Evolutionary conservation across 1,140 invertebrate species (phyloP).

Genomic region (Elymnias hypermnestra): DNA sequence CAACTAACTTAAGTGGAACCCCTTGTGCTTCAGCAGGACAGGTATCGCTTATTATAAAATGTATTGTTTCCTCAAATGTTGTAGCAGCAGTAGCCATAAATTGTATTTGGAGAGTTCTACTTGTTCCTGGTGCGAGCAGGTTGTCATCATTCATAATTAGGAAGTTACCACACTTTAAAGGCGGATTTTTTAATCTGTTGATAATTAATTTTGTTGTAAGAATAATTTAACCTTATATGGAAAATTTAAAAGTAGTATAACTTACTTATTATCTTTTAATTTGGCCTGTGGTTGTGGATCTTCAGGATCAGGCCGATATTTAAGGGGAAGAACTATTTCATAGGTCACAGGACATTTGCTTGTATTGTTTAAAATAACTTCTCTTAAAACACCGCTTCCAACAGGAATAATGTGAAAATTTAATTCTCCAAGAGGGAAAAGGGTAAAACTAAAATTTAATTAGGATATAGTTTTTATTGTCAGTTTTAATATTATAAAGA

Average conservation of each 20-base stretch:
- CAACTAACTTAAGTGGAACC: slow-evolving; percentile 59
- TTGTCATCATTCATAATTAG: slow-evolving; percentile 60
- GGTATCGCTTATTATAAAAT: slow-evolving; percentile 66
- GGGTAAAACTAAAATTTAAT: slow-evolving; percentile 48
- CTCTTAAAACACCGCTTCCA: slow-evolving; percentile 48
- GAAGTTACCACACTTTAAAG: slow-evolving; percentile 64
- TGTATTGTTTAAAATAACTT: slow-evolving; percentile 64
- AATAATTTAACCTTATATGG: no score
- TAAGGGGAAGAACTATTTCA: slow-evolving; percentile 48
- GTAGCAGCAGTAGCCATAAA: slow-evolving; percentile 51
- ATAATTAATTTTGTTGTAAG: slow-evolving; percentile 4
- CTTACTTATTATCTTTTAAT: slow-evolving; percentile 58
- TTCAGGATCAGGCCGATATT: slow-evolving; percentile 38
- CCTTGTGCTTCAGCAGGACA: slow-evolving; percentile 63
- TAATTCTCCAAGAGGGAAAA: slow-evolving; percentile 62
- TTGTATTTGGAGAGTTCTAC: slow-evolving; percentile 54
- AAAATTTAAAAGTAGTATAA: no score
- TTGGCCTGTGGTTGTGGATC: slow-evolving; percentile 28
- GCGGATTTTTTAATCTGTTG: slow-evolving; percentile 52
- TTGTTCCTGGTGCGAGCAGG: slow-evolving; percentile 53
- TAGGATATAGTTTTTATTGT: no score
- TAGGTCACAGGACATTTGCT: slow-evolving; percentile 66
- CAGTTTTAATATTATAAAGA: slow-evolving; percentile 1
- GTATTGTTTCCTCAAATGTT: slow-evolving; percentile 57
- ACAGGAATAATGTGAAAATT: slow-evolving; percentile 65